Evolutionary conservation across 2,888 invertebrate genomes (phyloP), one percentile per base, ranked within the genome.

Genomic region (Eristalis arbustorum): DNA sequence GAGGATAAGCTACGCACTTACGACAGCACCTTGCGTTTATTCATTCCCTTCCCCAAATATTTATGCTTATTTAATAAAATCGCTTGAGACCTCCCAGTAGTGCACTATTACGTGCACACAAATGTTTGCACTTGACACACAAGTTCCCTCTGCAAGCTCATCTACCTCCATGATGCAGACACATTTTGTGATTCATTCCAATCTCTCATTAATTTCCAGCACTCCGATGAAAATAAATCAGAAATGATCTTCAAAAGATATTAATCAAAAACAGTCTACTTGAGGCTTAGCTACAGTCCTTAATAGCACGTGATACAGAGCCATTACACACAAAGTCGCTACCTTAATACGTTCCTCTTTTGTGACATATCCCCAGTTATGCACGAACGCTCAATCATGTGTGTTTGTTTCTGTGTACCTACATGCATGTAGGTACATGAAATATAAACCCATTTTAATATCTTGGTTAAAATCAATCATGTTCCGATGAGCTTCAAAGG

Each of bases 1-100:
- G 81, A 88, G 88, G 89, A 88, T 89, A 89, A 88, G 88, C 88
- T 76, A 84, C 77, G 75, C 28, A 61, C 63, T 56, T 61, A 49
- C 56, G 42, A 56, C 25, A 22, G 28, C 49, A 40, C 25, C 68
- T 68, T 64, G 34, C 31, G 31, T 61, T 10, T 75, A 67, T 49
- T 18, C 69, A n/a, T 59, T 62, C 18, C 11, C 72, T 14, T 72
- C 34, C 56, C 78, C 42, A 56, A 71, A 13, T 37, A 13, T 37
- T 31, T 10, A 31, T 31, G 6, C 8, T 31, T 31, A 2, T 3
- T 25, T 25, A 3, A 31, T 31, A 31, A 31, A 31, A 31, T 31
- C 1, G 10, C 10, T 1, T 10, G 31, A 10, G 8, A 31, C 31
- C 31, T 31, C 31, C 31, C 31, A 31, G 10, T 31, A n/a, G n/a